A percentile compares a stretch with the other conserved stretches of the same genome.
phyloP scores from a whole-genome alignment of 2,113 vertebrate species.

The Poecile atricapillus region DNA sequence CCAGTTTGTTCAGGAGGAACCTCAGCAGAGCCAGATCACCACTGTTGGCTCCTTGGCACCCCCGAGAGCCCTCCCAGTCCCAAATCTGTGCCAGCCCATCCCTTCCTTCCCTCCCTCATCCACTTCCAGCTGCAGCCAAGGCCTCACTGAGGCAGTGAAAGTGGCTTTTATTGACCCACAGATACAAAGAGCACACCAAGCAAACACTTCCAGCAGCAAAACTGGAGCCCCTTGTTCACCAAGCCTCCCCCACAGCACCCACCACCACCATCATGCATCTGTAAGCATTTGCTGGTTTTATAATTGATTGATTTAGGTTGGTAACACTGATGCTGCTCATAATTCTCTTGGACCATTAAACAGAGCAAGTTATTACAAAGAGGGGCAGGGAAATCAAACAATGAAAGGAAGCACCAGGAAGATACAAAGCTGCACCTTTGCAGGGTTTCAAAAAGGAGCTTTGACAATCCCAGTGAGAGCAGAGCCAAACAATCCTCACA shows the following conservation, averaged over 20 bases:
- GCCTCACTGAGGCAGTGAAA: background rate
- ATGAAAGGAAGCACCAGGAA: background rate
- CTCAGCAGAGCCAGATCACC: background rate
- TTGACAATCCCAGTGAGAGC: background rate
- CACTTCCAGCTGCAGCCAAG: background rate
- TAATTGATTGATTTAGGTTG: background rate
- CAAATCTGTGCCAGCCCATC: background rate
- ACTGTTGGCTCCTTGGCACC: background rate
- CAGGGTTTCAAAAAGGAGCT: background rate
- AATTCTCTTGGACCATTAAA: background rate
- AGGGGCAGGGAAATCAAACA: background rate
- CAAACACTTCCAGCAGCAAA: background rate
- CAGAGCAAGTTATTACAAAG: background rate
- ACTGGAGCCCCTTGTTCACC: background rate
- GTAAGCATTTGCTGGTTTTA: background rate
- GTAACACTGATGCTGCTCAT: background rate
- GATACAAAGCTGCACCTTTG: background rate
- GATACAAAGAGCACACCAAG: background rate
- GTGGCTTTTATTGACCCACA: constrained; percentile 18
- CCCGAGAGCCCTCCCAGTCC: background rate
- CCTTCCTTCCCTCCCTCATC: background rate
- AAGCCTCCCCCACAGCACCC: background rate
- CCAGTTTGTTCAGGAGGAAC: background rate
- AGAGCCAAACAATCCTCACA: background rate
- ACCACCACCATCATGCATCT: background rate